Evolutionary conservation across 23 tunicate genomes (phyloP), one percentile per base, ranked within the genome.

Genomic region (Trididemnum miniatum): DNA sequence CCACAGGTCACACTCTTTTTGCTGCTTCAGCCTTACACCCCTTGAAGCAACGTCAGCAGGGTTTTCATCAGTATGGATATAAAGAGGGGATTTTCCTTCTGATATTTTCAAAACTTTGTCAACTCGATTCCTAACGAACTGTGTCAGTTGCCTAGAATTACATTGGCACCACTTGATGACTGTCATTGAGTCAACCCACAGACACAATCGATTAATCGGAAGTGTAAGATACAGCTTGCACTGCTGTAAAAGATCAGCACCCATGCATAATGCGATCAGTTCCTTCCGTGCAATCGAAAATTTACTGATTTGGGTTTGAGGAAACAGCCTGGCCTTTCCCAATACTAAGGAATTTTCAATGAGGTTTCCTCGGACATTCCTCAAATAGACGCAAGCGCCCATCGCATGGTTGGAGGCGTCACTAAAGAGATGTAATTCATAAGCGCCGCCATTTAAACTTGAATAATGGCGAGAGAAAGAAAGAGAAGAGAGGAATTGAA

Each of bases 121-220:
- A 7, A 69, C 75, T 32, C 75, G 7, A n/a, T 69, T 69, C 31
- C 75, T 15, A 34, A 69, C 75, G 31, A 69, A 69, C 37, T 69
- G 75, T 4, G 75, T 4, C 38, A 69, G 75, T 34, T 69, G n/a
- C 39, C 31, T 69, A 2, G 75, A 15, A 7, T 9, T 69, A 34
- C 75, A 69, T 37, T 69, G 37, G 75, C 75, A 69, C 75, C 75
- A 69, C 26, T 69, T 69, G 3, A 69, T 69, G 38, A 69, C 75
- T 5, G 75, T 69, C 75, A 69, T 69, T 5, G 75, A 69, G 26
- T 69, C 75, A 7, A 34, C 26, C 75, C 75, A 69, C 9, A 69
- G 9, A 33, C 7, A 69, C 31, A 25, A 28, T 34, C 31, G 36
- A 25, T n/a, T 15, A 28, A 69, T 69, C 7, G 75, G 36, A 37